These are phyloP conservation scores for Meriones psammophilus DNA, from an alignment of 2,797 vertebrate genomes.

Conservation along the genomic window DNA sequence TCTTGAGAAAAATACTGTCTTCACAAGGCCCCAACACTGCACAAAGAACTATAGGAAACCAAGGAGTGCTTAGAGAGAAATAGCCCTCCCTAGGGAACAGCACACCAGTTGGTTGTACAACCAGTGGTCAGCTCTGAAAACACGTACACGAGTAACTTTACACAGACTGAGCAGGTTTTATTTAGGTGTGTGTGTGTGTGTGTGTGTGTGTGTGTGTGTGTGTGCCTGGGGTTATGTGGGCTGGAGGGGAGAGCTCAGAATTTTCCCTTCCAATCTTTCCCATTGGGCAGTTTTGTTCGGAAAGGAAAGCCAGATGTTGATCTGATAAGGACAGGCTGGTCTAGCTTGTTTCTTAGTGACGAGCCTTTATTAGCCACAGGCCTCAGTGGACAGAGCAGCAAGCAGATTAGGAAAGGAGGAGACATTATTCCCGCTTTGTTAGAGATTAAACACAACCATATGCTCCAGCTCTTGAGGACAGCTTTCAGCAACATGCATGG, in stretches of 20 bases:
- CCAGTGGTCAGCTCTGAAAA: background rate
- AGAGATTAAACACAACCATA: background rate
- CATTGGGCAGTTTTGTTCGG: slow-evolving; percentile 6
- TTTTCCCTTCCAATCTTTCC: slow-evolving; percentile 5
- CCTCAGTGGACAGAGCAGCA: background rate
- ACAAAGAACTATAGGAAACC: background rate
- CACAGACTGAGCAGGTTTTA: background rate
- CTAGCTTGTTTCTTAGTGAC: slow-evolving; percentile 43
- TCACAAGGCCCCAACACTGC: background rate
- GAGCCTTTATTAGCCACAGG: slow-evolving; percentile 33
- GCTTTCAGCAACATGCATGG: background rate
- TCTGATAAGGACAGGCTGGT: slow-evolving; percentile 3
- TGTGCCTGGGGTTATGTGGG: background rate
- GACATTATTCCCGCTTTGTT: background rate
- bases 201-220: background rate
- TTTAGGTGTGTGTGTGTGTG: background rate
- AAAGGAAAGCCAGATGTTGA: slow-evolving; percentile 36
- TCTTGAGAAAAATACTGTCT: background rate
- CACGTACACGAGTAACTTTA: background rate
- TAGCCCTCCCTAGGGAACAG: background rate
- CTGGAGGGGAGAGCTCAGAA: background rate
- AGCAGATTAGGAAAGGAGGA: background rate
- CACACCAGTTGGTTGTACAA: background rate
- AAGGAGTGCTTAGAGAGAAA: background rate
- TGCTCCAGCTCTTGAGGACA: slow-evolving; percentile 19